These are phyloP conservation scores for Hypsibius dujardini DNA, from an alignment of 1,140 invertebrate genomes.

Conservation along the genomic window DNA sequence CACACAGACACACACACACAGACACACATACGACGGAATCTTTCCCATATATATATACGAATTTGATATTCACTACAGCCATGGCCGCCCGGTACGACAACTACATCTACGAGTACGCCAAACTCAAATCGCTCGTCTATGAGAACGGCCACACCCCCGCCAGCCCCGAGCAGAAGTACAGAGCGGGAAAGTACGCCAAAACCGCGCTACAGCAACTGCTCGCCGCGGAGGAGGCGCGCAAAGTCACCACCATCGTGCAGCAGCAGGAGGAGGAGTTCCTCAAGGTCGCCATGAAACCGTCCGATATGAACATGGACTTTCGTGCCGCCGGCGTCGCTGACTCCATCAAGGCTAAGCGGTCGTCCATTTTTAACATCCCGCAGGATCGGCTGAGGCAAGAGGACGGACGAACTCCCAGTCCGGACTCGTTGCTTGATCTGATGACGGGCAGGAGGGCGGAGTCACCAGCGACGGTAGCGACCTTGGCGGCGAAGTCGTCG, in stretches of 20 bases:
- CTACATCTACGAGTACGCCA: too few relatives aligned
- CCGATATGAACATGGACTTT: neutral
- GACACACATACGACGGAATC: too few relatives aligned
- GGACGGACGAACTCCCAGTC: neutral
- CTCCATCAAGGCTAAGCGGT: neutral
- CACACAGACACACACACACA: too few relatives aligned
- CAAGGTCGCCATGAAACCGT: slow-evolving; percentile 11
- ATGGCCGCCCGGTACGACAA: too few relatives aligned
- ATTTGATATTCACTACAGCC: too few relatives aligned
- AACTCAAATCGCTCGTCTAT: too few relatives aligned
- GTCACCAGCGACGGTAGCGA: neutral
- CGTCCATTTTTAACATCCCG: neutral
- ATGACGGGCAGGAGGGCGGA: neutral
- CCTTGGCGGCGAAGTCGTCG: too few relatives aligned
- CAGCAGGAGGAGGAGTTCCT: slow-evolving; percentile 7
- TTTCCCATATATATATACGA: too few relatives aligned
- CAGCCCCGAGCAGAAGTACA: too few relatives aligned
- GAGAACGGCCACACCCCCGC: too few relatives aligned
- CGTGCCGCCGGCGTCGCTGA: neutral
- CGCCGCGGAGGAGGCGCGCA: neutral
- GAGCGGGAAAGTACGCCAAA: too few relatives aligned
- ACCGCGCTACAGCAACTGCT: neutral
- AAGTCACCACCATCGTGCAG: neutral
- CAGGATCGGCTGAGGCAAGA: neutral
- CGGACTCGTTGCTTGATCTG: neutral